These are phyloP conservation scores for Phyllostomus hastatus DNA, from an alignment of 2,113 vertebrate species.

Conservation along the genomic window DNA sequence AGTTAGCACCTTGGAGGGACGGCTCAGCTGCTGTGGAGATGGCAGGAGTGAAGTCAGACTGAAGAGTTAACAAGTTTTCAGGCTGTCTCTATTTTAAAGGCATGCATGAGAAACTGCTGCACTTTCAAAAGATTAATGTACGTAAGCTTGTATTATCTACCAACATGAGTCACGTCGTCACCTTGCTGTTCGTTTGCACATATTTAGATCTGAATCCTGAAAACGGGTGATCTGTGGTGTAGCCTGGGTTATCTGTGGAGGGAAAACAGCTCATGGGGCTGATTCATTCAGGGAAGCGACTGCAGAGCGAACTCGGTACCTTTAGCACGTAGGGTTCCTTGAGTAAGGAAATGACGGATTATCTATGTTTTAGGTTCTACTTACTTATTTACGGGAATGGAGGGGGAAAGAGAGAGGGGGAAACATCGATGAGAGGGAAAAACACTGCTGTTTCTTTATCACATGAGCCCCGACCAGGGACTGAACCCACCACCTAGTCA, in stretches of 20 bases:
- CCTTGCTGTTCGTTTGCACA: background rate
- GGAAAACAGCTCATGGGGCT: background rate
- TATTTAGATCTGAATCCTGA: background rate
- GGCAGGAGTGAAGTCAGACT: background rate
- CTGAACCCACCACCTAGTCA: no score
- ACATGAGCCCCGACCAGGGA: no score
- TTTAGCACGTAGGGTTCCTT: background rate
- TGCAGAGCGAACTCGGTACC: background rate
- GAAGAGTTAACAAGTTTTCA: background rate
- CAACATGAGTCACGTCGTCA: background rate
- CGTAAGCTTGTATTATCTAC: background rate
- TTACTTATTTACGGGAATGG: no score
- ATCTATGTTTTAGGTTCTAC: background rate
- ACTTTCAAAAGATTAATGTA: background rate
- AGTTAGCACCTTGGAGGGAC: background rate
- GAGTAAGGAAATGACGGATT: background rate
- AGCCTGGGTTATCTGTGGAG: background rate
- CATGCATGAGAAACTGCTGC: background rate
- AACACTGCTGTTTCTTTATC: no score
- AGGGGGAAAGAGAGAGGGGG: no score
- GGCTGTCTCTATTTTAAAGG: background rate
- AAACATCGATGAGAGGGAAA: no score
- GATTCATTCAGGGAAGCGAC: background rate
- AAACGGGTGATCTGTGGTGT: background rate
- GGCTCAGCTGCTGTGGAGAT: background rate